Conservation (phyloP, 2,113 vertebrate species). For the Mohoua ochrocephala region DNA sequence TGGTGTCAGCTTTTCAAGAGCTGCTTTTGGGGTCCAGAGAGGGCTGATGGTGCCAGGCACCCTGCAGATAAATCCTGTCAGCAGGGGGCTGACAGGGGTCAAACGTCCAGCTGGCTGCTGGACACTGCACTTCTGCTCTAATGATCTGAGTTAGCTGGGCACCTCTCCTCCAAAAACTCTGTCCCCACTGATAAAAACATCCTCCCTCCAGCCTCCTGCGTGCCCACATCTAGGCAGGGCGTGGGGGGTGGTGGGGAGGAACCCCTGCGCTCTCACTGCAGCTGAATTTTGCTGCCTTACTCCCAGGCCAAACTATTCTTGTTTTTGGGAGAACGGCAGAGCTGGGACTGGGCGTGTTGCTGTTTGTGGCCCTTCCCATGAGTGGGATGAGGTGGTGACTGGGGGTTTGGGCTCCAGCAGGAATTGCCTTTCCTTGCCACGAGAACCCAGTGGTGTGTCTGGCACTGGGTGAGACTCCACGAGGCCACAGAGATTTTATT, state of each 20-base stretch:
- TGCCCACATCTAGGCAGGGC: background rate
- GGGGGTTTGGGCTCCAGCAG: background rate
- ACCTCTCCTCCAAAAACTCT: background rate
- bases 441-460: background rate
- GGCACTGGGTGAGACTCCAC: rapidly evolving
- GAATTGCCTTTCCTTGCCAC: background rate
- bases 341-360: background rate
- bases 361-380: background rate
- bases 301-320: background rate
- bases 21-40: background rate
- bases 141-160: background rate
- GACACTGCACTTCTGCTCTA: background rate
- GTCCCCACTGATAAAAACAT: background rate
- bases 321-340: background rate
- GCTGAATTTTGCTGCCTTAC: background rate
- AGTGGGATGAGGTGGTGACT: background rate
- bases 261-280: background rate
- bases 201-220: background rate
- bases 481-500: background rate
- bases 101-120: background rate
- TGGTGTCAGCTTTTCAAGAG: background rate
- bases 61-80: background rate
- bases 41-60: background rate
- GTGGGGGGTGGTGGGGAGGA: background rate
- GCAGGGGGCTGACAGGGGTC: background rate